Evolutionary conservation across 2,113 vertebrate species (phyloP).

Genomic region (Zapornia atra): DNA sequence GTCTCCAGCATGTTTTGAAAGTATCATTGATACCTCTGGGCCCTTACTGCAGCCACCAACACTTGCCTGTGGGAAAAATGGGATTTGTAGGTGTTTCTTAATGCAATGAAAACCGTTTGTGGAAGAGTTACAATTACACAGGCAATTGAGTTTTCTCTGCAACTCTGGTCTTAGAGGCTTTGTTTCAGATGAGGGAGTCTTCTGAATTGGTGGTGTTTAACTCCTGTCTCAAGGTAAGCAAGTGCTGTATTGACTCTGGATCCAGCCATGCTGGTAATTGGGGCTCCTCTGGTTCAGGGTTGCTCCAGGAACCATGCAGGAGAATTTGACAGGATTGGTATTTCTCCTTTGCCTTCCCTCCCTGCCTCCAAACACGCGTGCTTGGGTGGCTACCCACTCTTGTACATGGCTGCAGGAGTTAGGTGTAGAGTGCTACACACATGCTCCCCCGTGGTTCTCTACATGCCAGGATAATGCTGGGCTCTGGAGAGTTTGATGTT

Average conservation of each 20-base stretch:
- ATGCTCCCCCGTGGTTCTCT: background rate
- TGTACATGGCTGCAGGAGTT: rapidly evolving
- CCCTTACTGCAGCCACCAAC: background rate
- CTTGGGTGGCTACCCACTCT: background rate
- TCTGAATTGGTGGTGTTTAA: background rate
- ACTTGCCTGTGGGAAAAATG: background rate
- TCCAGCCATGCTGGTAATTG: background rate
- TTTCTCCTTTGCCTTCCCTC: background rate
- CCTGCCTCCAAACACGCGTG: background rate
- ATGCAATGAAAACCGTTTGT: background rate
- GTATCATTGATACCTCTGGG: background rate
- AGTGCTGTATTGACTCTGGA: background rate
- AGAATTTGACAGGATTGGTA: background rate
- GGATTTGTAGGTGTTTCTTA: background rate
- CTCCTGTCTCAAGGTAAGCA: background rate
- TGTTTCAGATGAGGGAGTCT: background rate
- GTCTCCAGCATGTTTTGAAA: background rate
- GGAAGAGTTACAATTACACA: background rate
- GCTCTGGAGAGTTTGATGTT: background rate
- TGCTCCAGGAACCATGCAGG: background rate
- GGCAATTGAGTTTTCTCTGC: background rate
- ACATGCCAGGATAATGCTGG: background rate
- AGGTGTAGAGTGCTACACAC: background rate
- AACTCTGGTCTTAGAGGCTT: background rate
- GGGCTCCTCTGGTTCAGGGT: background rate